phyloP scores from a whole-genome alignment of 1,140 invertebrate genomes.

The Penaeus indicus region DNA sequence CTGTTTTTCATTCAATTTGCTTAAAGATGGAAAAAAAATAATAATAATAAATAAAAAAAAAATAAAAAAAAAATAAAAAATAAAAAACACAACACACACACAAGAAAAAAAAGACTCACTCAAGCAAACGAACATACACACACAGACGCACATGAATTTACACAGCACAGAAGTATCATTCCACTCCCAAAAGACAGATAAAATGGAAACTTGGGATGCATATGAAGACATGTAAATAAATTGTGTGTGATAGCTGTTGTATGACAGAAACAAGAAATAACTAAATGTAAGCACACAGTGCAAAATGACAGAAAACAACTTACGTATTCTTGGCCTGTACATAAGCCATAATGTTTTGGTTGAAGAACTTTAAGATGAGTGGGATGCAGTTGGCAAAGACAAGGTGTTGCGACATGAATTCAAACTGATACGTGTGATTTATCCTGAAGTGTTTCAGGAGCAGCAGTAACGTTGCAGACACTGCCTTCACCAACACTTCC shows the following conservation, averaged over 20 bases:
- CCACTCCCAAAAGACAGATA: too few relatives aligned
- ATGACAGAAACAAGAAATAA: background rate
- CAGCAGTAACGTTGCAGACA: slow-evolving; percentile 93
- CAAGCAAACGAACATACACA: too few relatives aligned
- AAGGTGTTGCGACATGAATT: slow-evolving; percentile 98
- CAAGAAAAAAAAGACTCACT: too few relatives aligned
- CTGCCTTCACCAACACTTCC: slow-evolving; percentile 98
- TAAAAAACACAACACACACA: too few relatives aligned
- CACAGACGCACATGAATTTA: too few relatives aligned
- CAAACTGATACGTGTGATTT: slow-evolving; percentile 99
- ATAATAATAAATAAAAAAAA: too few relatives aligned
- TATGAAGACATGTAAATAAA: background rate
- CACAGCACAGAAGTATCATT: too few relatives aligned
- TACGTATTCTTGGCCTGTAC: slow-evolving; percentile 94
- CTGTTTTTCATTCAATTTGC: too few relatives aligned
- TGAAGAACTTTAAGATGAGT: slow-evolving; percentile 98
- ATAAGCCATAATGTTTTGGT: slow-evolving; percentile 97
- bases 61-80: too few relatives aligned
- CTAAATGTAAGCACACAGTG: background rate
- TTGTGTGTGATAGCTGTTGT: background rate
- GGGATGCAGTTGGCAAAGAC: slow-evolving; percentile 99
- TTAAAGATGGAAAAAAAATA: too few relatives aligned
- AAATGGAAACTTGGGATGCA: too few relatives aligned
- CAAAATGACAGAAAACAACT: slow-evolving; percentile 67
- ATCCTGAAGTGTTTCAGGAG: slow-evolving; percentile 98